Percentiles rank a stretch among this genome's conserved stretches.
Conservation (phyloP, 2,797 vertebrate species). For the Lepidocolaptes lacrymiger region DNA sequence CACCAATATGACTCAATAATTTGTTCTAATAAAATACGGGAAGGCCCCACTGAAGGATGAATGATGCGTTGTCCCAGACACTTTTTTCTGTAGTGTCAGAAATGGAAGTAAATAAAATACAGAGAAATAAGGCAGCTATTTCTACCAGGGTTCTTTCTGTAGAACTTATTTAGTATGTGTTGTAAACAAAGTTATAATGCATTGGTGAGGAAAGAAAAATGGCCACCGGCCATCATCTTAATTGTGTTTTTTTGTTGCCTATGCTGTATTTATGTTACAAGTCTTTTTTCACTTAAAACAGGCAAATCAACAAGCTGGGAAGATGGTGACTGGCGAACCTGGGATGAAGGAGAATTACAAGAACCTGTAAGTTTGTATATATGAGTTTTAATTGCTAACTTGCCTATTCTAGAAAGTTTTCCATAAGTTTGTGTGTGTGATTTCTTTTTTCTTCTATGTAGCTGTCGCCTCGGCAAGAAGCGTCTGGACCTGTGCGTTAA, state of each 20-base stretch:
- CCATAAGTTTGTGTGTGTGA: neutral
- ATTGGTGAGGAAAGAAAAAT: neutral
- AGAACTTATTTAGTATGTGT: neutral
- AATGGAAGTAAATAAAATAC: neutral
- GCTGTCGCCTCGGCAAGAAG: neutral
- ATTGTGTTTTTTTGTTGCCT: neutral
- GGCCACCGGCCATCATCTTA: neutral
- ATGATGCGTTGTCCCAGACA: neutral
- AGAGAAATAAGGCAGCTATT: neutral
- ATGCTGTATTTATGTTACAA: neutral
- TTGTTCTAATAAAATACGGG: neutral
- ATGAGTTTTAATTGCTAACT: neutral
- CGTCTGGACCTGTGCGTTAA: neutral
- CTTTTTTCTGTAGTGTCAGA: neutral
- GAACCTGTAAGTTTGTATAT: conserved; percentile 73
- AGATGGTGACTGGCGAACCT: conserved; percentile 91
- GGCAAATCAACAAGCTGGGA: conserved; percentile 91
- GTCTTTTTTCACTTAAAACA: conserved; percentile 48
- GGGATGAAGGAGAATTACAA: conserved; percentile 84
- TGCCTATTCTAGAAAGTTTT: neutral
- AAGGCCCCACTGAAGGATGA: neutral
- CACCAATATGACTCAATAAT: neutral
- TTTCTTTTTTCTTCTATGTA: rapidly evolving
- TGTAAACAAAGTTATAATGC: neutral
- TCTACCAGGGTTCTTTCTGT: neutral